phyloP scores from a whole-genome alignment of 2,113 vertebrate species.

The Anhinga anhinga region DNA sequence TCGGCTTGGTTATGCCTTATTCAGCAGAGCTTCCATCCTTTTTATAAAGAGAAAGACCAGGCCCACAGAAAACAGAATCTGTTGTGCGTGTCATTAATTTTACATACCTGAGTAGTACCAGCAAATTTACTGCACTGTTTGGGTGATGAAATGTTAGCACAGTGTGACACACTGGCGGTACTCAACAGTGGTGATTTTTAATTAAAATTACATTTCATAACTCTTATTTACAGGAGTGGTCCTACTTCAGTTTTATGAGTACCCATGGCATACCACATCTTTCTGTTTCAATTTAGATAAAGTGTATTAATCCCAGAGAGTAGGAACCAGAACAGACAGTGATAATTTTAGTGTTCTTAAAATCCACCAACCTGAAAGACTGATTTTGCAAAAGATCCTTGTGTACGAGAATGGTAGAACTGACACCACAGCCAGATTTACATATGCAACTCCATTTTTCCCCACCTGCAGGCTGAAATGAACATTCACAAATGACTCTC shows the following conservation, averaged over 20 bases:
- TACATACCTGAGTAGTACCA: neutral
- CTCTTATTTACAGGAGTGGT: neutral
- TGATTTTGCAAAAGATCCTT: neutral
- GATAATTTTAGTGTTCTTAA: neutral
- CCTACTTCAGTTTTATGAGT: neutral
- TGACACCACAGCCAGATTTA: neutral
- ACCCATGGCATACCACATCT: neutral
- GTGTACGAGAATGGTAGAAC: fast-evolving
- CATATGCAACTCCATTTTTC: neutral
- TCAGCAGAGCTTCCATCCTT: neutral
- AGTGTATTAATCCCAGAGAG: neutral
- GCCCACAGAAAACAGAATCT: neutral
- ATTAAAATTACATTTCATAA: neutral
- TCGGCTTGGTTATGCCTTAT: neutral
- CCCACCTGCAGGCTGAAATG: conserved; percentile 20
- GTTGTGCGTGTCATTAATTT: neutral
- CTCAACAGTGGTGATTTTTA: neutral
- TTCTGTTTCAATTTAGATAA: neutral
- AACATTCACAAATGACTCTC: conserved; percentile 37
- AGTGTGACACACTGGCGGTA: neutral
- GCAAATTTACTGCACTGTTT: neutral
- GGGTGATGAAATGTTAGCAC: neutral
- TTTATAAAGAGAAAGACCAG: neutral
- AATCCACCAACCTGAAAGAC: neutral
- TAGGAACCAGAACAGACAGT: neutral